Evolutionary conservation across 1,140 invertebrate species (phyloP).

Genomic region (Chelonus insularis): DNA sequence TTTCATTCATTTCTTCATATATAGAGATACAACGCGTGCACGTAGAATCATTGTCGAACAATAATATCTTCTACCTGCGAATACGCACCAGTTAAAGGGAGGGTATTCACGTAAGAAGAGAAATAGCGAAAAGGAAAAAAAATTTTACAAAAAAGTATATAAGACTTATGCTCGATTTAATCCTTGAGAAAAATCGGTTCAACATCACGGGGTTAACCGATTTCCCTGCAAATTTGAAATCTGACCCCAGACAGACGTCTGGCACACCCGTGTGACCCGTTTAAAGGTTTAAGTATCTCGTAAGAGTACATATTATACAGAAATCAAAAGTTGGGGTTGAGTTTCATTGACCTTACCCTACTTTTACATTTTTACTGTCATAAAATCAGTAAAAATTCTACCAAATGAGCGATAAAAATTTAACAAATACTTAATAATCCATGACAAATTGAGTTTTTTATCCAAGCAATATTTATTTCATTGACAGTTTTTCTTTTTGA

Average conservation of each 20-base stretch:
- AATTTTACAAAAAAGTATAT: slow-evolving; percentile 16
- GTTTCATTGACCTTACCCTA: slow-evolving; percentile 17
- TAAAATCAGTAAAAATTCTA: slow-evolving; percentile 2
- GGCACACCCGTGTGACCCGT: slow-evolving; percentile 40
- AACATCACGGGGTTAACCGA: slow-evolving; percentile 54
- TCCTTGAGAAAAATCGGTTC: slow-evolving; percentile 57
- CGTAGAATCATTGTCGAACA: slow-evolving; percentile 31
- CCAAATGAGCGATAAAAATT: no score
- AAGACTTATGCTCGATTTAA: slow-evolving; percentile 57
- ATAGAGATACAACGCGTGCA: slow-evolving; percentile 39
- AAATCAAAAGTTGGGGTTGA: background rate
- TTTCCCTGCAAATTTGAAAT: slow-evolving; percentile 57
- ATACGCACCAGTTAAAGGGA: slow-evolving; percentile 16
- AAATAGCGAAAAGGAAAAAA: slow-evolving; percentile 18
- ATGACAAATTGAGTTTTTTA: no score
- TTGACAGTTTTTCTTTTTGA: no score
- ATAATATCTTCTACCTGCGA: slow-evolving; percentile 38
- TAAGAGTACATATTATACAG: slow-evolving; percentile 43
- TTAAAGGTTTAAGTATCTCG: slow-evolving; percentile 60
- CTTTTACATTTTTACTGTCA: no score
- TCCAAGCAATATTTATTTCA: no score
- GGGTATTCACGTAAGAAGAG: background rate
- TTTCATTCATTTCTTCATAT: background rate
- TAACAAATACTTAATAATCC: no score
- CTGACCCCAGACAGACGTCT: slow-evolving; percentile 24